A percentile compares a stretch with the other conserved stretches of the same genome.
phyloP scores from a whole-genome alignment of 2,797 vertebrate species.

The Aphelocoma californica region DNA sequence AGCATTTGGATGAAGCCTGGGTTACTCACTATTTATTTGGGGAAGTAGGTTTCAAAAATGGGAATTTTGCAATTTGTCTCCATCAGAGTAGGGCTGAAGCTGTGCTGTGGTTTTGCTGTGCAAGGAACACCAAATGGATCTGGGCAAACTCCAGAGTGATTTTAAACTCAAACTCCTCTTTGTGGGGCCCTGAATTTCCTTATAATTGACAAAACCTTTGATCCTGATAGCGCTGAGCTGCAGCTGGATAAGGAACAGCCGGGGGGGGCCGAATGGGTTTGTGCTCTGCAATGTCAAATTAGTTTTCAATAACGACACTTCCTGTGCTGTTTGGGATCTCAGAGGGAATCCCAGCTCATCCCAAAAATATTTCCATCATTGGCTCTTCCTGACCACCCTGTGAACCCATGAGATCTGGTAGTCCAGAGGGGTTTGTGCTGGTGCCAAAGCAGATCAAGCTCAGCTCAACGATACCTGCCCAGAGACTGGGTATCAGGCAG shows the following conservation, averaged over 20 bases:
- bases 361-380: background rate
- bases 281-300: background rate
- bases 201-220: background rate
- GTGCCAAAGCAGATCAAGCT: conserved; percentile 40
- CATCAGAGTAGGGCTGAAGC: background rate
- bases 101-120: background rate
- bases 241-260: background rate
- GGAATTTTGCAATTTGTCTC: background rate
- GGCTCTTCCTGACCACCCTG: conserved; percentile 12
- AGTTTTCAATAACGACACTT: background rate
- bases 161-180: background rate
- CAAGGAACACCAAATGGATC: background rate
- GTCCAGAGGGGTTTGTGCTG: background rate
- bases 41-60: background rate
- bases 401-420: conserved; percentile 43
- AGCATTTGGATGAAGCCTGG: background rate
- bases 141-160: background rate
- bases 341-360: background rate
- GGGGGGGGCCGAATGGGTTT: background rate
- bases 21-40: background rate
- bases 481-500: background rate
- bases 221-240: rapidly evolving
- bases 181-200: background rate
- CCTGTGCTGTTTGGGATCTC: background rate
- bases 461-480: background rate